Base-by-base conservation (phyloP, 2,888 invertebrate genomes). In the Melikaiella ostensackeni region DNA sequence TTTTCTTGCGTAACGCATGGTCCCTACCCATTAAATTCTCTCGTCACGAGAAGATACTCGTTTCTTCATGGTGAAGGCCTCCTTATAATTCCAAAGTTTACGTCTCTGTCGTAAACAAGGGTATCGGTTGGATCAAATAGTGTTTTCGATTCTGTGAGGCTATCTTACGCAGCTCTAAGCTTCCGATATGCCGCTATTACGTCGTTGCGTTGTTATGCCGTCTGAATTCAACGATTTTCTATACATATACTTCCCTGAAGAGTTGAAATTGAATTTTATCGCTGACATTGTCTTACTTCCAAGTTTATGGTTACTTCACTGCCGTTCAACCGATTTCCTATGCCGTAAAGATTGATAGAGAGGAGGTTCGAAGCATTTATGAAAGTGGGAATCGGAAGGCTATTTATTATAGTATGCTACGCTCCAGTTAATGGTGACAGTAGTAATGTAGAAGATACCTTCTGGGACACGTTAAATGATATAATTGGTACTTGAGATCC, bases 31-130 rank as follows among this genome's bases (percentile, higher is more conserved):
- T 64, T 24, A 38, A 64, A 64, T 64, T 64, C 38, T 35, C 62
- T 63, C n/a, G n/a, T 35, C 62, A 66, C 5, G 42, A 66, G 64
- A 66, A 46, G 27, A 21, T 16, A 21, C 66, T 24, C 21, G 42
- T 19, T 66, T 21, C 35, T 42, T 66, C 8, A 1, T 2, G 21
- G 66, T 64, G 27, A 64, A 64, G 42, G 19, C 24, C 42, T 66
- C 42, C 27, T 42, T 38, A 66, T 66, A 66, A 66, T 66, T 66
- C 42, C 42, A 27, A 46, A 16, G 27, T 66, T 66, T 42, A 42
- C 42, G 66, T 21, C 9, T 27, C 35, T 24, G 16, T 66, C 66
- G 42, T 66, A 66, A 66, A 66, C 42, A 64, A 16, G 24, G 35
- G 35, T 42, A 64, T 64, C 38, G 24, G 16, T 13, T 24, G 21